Evolutionary conservation across 2,888 invertebrate genomes (phyloP), one percentile per base, ranked within the genome.

Genomic region (Chloromyia formosa): DNA sequence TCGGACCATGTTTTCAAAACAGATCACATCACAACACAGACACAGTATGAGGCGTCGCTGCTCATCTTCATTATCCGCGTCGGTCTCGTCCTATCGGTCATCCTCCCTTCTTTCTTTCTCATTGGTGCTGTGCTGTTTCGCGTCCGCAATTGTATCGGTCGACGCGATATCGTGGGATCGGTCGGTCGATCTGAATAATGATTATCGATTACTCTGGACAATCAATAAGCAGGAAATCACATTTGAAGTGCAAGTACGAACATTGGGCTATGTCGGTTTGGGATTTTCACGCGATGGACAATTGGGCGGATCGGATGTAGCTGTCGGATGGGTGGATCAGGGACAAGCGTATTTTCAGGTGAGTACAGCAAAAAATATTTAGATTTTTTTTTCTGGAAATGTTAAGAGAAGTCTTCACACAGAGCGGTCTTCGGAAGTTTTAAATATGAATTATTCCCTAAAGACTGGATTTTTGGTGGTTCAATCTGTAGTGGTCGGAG

Each of bases 321-420:
- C 95, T 79, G 90, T 96, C 83, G 95, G 93, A 76, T 96, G 96
- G 95, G 93, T 96, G 79, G 93, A 94, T 86, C 91, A 92, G 80
- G 90, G 90, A 82, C 90, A 90, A 86, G 92, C 93, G 80, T 91
- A 93, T 86, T 90, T 94, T 85, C 90, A 93, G 91, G 94, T 94
- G 86, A 91, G 91, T 88, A n/a, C n/a, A n/a, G n/a, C n/a, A n/a
- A n/a, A n/a, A n/a, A n/a, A n/a, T n/a, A n/a, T n/a, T n/a, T n/a
- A n/a, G n/a, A n/a, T n/a, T n/a, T n/a, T n/a, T n/a, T n/a, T n/a
- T n/a, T n/a, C n/a, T n/a, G n/a, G n/a, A n/a, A n/a, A n/a, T n/a
- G n/a, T n/a, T n/a, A n/a, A n/a, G n/a, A n/a, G n/a, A n/a, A n/a
- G n/a, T n/a, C n/a, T n/a, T n/a, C n/a, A n/a, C n/a, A n/a, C n/a